phyloP scores from a whole-genome alignment of 2,888 invertebrate genomes.

The Callyntrura guangdongensis region DNA sequence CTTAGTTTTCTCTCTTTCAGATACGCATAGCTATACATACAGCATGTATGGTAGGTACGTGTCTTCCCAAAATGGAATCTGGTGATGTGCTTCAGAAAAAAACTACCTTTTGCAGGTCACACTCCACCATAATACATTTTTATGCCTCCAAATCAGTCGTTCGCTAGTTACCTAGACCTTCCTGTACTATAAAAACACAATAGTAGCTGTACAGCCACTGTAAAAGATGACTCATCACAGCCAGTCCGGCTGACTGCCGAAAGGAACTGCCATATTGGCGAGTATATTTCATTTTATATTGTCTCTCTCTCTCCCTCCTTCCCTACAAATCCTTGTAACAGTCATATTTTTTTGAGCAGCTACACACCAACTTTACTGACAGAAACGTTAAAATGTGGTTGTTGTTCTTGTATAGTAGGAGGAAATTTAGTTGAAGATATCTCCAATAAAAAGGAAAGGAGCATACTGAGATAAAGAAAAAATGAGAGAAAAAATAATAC shows the following conservation, averaged over 20 bases:
- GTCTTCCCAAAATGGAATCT: constrained; percentile 53
- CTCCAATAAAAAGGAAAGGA: not conserved
- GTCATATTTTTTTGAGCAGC: constrained; percentile 1
- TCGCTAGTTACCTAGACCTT: not conserved
- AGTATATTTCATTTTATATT: not conserved
- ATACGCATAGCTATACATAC: not conserved
- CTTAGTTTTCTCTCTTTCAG: not conserved
- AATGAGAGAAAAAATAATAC: not conserved
- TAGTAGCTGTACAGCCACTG: not conserved
- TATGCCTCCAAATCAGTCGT: not conserved
- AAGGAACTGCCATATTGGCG: too few species aligned
- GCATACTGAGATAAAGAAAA: not conserved
- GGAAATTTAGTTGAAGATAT: constrained; percentile 40
- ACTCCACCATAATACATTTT: constrained; percentile 10
- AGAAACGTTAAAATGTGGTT: not conserved
- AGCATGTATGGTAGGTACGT: too few species aligned
- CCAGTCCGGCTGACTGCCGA: not conserved
- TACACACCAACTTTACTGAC: not conserved
- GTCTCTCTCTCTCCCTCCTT: not conserved
- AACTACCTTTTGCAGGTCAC: constrained; percentile 18
- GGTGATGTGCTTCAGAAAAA: constrained; percentile 1
- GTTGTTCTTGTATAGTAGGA: not conserved
- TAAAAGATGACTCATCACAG: constrained; percentile 34
- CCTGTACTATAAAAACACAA: not conserved
- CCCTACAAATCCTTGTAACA: constrained; percentile 32